These are phyloP conservation scores for Microcebus lehilahytsara DNA, from an alignment of 2,113 vertebrate species.

Conservation along the genomic window DNA sequence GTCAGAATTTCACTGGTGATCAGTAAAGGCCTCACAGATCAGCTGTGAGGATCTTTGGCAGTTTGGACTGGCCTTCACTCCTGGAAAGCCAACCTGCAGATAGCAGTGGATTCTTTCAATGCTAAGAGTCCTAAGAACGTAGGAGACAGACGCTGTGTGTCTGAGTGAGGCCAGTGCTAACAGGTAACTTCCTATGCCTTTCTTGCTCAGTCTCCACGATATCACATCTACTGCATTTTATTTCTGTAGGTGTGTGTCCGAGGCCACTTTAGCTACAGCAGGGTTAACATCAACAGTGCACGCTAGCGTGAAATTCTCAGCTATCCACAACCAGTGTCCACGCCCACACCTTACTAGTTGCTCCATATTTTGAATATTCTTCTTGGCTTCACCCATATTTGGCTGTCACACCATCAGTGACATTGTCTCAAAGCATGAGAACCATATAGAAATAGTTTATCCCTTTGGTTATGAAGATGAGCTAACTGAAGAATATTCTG, in stretches of 20 bases:
- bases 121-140: not conserved
- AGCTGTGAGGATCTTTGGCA: not conserved
- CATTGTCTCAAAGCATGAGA: not conserved
- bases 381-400: not conserved
- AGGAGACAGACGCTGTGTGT: no score
- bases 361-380: not conserved
- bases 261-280: not conserved
- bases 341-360: not conserved
- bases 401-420: not conserved
- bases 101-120: not conserved
- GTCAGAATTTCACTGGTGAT: not conserved
- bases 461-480: not conserved
- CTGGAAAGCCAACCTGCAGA: not conserved
- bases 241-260: not conserved
- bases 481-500: not conserved
- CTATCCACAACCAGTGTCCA: not conserved
- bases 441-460: not conserved
- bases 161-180: not conserved
- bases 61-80: not conserved
- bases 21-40: not conserved
- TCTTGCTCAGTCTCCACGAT: not conserved
- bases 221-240: not conserved
- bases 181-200: not conserved
- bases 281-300: not conserved
- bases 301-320: not conserved